A percentile compares a stretch with the other conserved stretches of the same genome.
phyloP scores from a whole-genome alignment of 2,113 vertebrate genomes.

The Nothoprocta perdicaria region DNA sequence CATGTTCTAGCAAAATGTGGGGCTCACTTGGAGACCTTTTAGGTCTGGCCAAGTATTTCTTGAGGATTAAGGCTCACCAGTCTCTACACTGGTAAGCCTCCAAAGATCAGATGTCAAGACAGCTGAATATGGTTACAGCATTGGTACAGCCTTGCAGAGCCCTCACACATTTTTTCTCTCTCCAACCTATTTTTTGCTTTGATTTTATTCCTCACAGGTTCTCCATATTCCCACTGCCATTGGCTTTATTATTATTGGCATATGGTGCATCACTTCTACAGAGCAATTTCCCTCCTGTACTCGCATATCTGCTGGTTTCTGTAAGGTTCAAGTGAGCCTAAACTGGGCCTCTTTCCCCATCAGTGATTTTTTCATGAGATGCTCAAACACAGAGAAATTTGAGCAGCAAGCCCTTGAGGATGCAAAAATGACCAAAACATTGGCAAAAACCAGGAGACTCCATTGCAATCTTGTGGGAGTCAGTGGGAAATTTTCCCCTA shows the following conservation, averaged over 20 bases:
- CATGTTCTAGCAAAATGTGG: neutral
- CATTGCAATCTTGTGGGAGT: neutral
- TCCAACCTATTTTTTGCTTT: neutral
- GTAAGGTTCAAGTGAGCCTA: neutral
- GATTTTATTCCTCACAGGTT: neutral
- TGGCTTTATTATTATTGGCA: neutral
- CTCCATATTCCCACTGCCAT: neutral
- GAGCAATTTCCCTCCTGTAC: neutral
- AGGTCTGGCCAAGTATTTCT: neutral
- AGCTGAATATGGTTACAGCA: neutral
- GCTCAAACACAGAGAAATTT: neutral
- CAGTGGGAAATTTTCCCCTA: neutral
- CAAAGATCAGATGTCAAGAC: neutral
- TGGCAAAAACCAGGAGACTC: neutral
- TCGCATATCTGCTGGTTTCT: neutral
- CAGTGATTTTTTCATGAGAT: neutral
- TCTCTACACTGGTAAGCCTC: fast-evolving
- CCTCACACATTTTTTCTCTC: neutral
- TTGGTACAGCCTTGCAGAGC: neutral
- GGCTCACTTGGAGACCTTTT: neutral
- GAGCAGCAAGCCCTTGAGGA: neutral
- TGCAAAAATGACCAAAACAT: neutral
- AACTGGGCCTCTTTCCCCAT: neutral
- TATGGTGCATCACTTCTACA: neutral
- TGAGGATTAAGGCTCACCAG: neutral